Conservation (phyloP, 2,888 invertebrate species). For the Rhodophaea formosa region DNA sequence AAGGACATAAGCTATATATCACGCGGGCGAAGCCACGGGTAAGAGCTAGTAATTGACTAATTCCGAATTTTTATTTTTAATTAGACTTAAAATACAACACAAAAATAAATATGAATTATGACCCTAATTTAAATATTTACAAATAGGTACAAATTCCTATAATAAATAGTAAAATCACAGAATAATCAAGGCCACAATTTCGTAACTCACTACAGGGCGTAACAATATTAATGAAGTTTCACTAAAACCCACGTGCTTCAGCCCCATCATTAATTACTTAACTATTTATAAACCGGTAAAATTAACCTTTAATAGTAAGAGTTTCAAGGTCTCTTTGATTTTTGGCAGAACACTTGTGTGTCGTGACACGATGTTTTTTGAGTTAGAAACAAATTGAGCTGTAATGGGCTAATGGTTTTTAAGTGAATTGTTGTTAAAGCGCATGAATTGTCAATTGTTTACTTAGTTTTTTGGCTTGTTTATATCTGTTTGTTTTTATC, state of each 20-base stretch:
- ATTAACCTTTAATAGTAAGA: conserved; percentile 18
- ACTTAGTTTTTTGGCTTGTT: neutral
- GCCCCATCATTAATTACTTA: conserved; percentile 6
- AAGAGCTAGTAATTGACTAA: too few relatives aligned
- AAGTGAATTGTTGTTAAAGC: neutral
- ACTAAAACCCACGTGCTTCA: conserved; percentile 8
- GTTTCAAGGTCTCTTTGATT: conserved; percentile 19
- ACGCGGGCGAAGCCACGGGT: too few relatives aligned
- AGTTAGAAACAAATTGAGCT: conserved; percentile 8
- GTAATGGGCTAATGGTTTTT: neutral
- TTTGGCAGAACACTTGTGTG: neutral
- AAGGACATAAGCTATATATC: too few relatives aligned
- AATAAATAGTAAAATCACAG: too few relatives aligned
- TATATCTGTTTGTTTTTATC: neutral
- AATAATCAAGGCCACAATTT: too few relatives aligned
- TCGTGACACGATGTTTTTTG: conserved; percentile 14
- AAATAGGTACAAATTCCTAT: too few relatives aligned
- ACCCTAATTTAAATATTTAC: too few relatives aligned
- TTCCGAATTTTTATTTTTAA: too few relatives aligned
- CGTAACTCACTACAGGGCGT: neutral
- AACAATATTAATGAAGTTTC: neutral
- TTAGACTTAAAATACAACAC: too few relatives aligned
- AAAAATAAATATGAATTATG: too few relatives aligned
- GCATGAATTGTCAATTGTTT: neutral
- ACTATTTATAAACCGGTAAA: conserved; percentile 4